Evolutionary conservation across 2,797 vertebrate genomes (phyloP).

Genomic region (Myotis planiceps): DNA sequence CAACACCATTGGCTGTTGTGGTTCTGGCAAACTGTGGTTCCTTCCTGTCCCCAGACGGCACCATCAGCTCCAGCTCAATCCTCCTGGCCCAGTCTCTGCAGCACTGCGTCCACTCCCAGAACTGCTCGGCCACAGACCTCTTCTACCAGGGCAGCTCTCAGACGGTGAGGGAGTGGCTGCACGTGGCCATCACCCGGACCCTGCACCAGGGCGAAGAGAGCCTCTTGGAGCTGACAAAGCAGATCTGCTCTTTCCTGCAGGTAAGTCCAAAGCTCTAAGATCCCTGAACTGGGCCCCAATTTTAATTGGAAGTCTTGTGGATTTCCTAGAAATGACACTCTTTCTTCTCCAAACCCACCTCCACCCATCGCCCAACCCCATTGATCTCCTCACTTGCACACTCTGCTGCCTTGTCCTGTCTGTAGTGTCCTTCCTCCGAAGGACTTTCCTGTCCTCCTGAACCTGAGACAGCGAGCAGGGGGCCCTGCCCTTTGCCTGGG

Average conservation of each 20-base stretch:
- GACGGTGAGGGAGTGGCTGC: constrained; percentile 95
- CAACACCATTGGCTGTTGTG: not conserved
- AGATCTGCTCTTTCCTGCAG: constrained; percentile 98
- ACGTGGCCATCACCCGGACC: constrained; percentile 95
- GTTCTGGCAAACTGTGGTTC: not conserved
- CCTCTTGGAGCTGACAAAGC: constrained; percentile 95
- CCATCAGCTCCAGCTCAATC: constrained; percentile 95
- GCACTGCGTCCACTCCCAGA: constrained; percentile 94
- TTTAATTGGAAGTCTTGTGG: not conserved
- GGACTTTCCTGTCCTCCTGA: not conserved
- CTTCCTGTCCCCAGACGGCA: constrained; percentile 90
- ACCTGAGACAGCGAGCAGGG: fast-evolving
- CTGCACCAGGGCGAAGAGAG: constrained; percentile 98
- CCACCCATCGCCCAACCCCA: too few relatives aligned
- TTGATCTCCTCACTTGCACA: not conserved
- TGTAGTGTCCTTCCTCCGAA: not conserved
- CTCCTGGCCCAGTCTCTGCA: constrained; percentile 96
- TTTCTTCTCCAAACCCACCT: not conserved
- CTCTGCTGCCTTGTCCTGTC: not conserved
- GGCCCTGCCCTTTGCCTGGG: not conserved
- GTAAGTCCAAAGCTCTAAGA: constrained; percentile 77
- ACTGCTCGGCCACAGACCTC: constrained; percentile 96
- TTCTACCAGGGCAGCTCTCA: constrained; percentile 98
- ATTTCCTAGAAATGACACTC: not conserved
- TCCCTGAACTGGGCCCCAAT: not conserved